Evolutionary conservation across 2,888 invertebrate species (phyloP).

Genomic region (Ophion costatus): DNA sequence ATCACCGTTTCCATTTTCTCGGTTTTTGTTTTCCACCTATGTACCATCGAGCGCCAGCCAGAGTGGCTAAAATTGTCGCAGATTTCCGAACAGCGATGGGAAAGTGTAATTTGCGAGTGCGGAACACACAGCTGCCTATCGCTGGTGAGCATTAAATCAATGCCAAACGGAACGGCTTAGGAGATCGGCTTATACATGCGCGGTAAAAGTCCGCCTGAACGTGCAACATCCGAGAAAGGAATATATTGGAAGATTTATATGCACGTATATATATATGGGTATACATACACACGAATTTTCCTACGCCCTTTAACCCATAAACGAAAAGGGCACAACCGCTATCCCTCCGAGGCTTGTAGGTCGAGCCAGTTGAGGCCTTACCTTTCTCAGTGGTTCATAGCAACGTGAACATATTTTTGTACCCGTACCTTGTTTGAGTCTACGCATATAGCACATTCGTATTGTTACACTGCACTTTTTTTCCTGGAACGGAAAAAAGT

Average conservation of each 20-base stretch:
- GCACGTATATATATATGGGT: conserved; percentile 4
- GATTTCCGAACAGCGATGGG: conserved; percentile 71
- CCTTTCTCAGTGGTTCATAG: background rate
- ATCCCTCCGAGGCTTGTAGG: background rate
- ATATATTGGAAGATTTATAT: conserved; percentile 66
- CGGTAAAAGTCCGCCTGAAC: conserved; percentile 65
- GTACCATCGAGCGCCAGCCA: background rate
- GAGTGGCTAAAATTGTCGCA: conserved; percentile 71
- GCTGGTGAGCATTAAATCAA: conserved; percentile 71
- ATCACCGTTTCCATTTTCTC: conserved; percentile 19
- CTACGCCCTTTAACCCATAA: background rate
- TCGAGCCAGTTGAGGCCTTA: background rate
- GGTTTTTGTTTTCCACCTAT: background rate
- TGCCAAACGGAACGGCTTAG: conserved; percentile 68
- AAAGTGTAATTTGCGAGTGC: conserved; percentile 74
- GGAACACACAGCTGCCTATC: conserved; percentile 75
- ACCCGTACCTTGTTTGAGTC: background rate
- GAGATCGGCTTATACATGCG: conserved; percentile 58
- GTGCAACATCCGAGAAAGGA: conserved; percentile 64
- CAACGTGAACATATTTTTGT: background rate
- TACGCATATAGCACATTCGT: background rate
- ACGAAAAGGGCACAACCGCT: background rate
- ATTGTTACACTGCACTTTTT: background rate
- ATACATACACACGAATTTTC: conserved; percentile 7
- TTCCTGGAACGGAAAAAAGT: background rate